Evolutionary conservation across 2,113 vertebrate species (phyloP).

Genomic region (Elephantulus edwardii): DNA sequence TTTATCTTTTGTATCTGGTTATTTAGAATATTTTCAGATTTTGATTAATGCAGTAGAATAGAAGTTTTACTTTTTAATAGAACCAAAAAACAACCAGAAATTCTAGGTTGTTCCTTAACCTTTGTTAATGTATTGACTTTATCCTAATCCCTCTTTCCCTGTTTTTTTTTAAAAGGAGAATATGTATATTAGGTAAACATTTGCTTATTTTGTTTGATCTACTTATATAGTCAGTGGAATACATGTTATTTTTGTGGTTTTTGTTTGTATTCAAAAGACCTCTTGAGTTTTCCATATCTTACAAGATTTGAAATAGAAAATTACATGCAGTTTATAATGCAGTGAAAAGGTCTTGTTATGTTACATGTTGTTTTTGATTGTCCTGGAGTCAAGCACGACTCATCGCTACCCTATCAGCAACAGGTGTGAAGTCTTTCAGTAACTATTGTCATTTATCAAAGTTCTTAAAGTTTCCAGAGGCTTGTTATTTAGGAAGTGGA

Average conservation of each 20-base stretch:
- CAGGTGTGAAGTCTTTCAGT: too few relatives aligned
- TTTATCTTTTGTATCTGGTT: neutral
- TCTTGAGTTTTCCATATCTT: conserved; percentile 50
- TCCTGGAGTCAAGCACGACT: neutral
- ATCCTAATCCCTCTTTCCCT: neutral
- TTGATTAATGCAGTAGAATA: neutral
- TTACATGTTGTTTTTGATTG: neutral
- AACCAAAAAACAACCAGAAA: conserved; percentile 1
- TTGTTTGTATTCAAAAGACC: conserved; percentile 26
- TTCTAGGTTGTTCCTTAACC: conserved; percentile 2
- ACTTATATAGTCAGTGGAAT: conserved; percentile 1
- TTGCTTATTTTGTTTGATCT: conserved; percentile 42
- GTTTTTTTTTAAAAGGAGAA: conserved; percentile 12
- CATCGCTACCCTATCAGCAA: neutral
- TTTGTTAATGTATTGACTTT: neutral
- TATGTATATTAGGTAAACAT: neutral
- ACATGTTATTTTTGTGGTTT: neutral
- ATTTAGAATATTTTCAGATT: neutral
- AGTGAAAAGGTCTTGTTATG: conserved; percentile 20
- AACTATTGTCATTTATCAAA: too few relatives aligned
- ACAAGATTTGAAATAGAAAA: conserved; percentile 32
- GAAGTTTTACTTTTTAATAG: conserved; percentile 35
- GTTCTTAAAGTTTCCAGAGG: too few relatives aligned
- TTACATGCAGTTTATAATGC: conserved; percentile 7
- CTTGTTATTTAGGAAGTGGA: too few relatives aligned